These are phyloP conservation scores for Heterotilapia buettikoferi DNA, from an alignment of 2,113 vertebrate genomes.

Conservation along the genomic window DNA sequence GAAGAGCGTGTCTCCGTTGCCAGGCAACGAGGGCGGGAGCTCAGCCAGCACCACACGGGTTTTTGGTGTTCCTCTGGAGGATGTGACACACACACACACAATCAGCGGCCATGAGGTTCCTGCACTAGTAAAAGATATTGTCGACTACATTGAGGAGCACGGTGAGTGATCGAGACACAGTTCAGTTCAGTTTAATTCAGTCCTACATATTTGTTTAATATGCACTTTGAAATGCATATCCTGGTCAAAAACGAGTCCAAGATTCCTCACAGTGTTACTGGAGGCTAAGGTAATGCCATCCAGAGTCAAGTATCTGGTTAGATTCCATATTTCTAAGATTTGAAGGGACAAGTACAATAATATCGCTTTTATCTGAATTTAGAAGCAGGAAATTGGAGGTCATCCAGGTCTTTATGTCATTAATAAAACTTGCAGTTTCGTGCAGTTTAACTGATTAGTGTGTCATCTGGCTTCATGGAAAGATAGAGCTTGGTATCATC, in stretches of 20 bases:
- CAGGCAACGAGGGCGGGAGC: slow-evolving; percentile 87
- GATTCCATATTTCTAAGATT: background rate
- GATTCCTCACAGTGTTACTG: background rate
- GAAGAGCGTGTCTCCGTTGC: slow-evolving; percentile 96
- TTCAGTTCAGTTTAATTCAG: background rate
- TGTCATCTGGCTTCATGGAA: background rate
- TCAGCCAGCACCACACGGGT: slow-evolving; percentile 80
- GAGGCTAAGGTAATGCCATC: background rate
- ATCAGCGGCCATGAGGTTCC: slow-evolving; percentile 85
- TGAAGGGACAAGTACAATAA: background rate
- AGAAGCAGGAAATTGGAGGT: background rate
- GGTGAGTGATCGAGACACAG: slow-evolving; percentile 72
- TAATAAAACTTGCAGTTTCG: background rate
- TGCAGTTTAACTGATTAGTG: background rate
- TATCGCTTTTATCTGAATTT: background rate
- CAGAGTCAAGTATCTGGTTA: background rate
- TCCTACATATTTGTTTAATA: background rate
- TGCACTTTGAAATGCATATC: background rate
- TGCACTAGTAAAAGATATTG: slow-evolving; percentile 91
- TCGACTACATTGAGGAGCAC: slow-evolving; percentile 97
- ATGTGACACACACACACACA: slow-evolving; percentile 86
- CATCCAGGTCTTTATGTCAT: background rate
- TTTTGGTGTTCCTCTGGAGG: slow-evolving; percentile 95
- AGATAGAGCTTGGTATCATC: background rate
- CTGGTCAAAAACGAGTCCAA: background rate